These are phyloP conservation scores for Rapana venosa DNA, from an alignment of 2,888 invertebrate genomes.

Conservation along the genomic window DNA sequence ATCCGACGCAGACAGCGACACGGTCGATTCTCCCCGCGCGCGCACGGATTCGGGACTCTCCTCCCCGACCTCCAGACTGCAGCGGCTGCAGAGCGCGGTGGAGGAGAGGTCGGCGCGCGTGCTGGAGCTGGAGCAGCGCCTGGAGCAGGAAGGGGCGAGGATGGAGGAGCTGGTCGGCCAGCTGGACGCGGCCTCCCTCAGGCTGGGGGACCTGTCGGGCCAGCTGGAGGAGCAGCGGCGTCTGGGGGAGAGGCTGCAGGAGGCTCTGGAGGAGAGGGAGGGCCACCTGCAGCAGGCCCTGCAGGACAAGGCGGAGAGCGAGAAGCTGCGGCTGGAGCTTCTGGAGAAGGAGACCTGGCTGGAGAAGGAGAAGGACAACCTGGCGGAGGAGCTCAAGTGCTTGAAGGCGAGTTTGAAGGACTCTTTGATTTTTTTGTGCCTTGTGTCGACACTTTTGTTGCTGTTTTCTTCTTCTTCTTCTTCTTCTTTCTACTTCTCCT, in stretches of 20 bases:
- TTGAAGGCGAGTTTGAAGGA: neutral
- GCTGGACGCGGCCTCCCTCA: conserved; percentile 46
- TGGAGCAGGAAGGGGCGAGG: conserved; percentile 56
- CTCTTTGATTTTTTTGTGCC: neutral
- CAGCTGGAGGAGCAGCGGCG: conserved; percentile 47
- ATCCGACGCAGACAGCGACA: conserved; percentile 57
- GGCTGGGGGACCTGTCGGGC: conserved; percentile 51
- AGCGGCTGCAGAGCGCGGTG: conserved; percentile 49
- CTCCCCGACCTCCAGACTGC: conserved; percentile 42
- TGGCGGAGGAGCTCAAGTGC: conserved; percentile 31
- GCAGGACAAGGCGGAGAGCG: conserved; percentile 53
- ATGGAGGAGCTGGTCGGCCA: conserved; percentile 53
- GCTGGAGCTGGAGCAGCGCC: conserved; percentile 57
- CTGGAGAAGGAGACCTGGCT: conserved; percentile 47
- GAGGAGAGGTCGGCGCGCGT: conserved; percentile 56
- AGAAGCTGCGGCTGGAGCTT: conserved; percentile 49
- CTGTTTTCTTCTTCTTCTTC: too few relatives aligned
- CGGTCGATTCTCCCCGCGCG: conserved; percentile 31
- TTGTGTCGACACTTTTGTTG: too few relatives aligned
- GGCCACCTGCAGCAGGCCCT: conserved; percentile 56
- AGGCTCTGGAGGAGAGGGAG: conserved; percentile 52
- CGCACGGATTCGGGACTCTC: neutral
- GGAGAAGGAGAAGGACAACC: conserved; percentile 43
- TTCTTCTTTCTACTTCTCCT: too few relatives aligned
- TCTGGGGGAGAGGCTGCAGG: conserved; percentile 25